Base-by-base conservation (phyloP, 2,888 invertebrate species). In the Leptinotarsa peninsularis region DNA sequence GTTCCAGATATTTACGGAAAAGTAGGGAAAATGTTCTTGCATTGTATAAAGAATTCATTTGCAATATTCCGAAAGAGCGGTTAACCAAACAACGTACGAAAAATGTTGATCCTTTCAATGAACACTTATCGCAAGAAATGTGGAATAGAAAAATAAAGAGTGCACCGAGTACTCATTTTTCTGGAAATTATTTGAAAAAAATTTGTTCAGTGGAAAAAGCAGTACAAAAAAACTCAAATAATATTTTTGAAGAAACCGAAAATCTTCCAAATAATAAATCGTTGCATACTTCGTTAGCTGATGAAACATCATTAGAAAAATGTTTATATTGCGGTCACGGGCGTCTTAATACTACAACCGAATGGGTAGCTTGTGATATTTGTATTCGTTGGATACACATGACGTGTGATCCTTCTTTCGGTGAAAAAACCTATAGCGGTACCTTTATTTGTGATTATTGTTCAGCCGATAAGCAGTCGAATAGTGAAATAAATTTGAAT, bases 321-420 rank as follows among this genome's bases (percentile, higher is more conserved):
- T 77, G 77, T 56, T 15, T 71, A n/a, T 73, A 75, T 52, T 75
- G 77, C 52, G 73, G 73, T 13, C 15, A 21, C 27, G 70, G 72
- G 21, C 52, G 66, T 18, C 50, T 69, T 10, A 67, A 76, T 67
- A 49, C 17, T 21, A 63, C 67, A 27, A 52, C 50, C 23, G 54
- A 33, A 15, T 77, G 77, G 77, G 70, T 21, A 21, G 21, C 21
- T 21, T 21, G 21, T 21, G 21, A 21, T 21, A 21, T 21, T 21
- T 21, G 21, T 75, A 13, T 71, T 1, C 56, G 63, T 13, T 77
- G 73, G 75, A 67, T 75, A 13, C 73, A 77, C 49, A 67, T 66
- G 75, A 69, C 17, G 10, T 73, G 73, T 76, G 60, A 52, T 43
- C 66, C 52, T 17, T 67, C 52, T 15, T 66, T 17, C 14, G 54